Conservation (phyloP, 2,888 invertebrate species). For the Melitaea athalia region DNA sequence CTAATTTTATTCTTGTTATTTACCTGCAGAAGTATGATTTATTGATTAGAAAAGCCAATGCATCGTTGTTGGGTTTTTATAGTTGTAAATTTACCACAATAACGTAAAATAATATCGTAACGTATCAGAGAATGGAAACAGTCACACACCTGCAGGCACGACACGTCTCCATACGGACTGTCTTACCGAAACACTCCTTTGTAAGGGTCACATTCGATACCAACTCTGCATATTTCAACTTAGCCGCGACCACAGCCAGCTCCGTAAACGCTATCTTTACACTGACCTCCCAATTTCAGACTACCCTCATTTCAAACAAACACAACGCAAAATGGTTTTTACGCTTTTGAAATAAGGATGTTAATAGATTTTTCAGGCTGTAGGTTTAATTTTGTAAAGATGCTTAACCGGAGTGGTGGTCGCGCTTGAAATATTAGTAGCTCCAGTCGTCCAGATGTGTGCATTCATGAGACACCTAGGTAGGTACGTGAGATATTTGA, state of each 20-base stretch:
- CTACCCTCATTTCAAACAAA: slow-evolving; percentile 28
- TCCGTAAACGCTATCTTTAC: slow-evolving; percentile 75
- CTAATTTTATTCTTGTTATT: no score
- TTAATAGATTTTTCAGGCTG: not conserved
- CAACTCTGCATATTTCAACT: slow-evolving; percentile 78
- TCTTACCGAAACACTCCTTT: slow-evolving; percentile 69
- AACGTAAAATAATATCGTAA: slow-evolving; percentile 26
- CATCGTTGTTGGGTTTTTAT: no score
- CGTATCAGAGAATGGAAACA: slow-evolving; percentile 47
- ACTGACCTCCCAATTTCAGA: slow-evolving; percentile 52
- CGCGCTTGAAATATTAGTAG: slow-evolving; percentile 78
- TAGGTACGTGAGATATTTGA: slow-evolving; percentile 69
- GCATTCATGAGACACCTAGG: slow-evolving; percentile 64
- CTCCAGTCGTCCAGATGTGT: slow-evolving; percentile 64
- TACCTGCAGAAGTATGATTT: no score
- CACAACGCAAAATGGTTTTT: slow-evolving; percentile 42
- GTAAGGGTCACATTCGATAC: slow-evolving; percentile 74
- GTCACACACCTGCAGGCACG: slow-evolving; percentile 56
- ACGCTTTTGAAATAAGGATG: slow-evolving; percentile 37
- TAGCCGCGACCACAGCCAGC: slow-evolving; percentile 68
- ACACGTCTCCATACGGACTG: slow-evolving; percentile 67
- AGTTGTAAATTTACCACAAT: not conserved
- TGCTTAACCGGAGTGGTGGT: slow-evolving; percentile 67
- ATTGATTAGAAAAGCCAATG: no score
- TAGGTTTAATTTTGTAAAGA: slow-evolving; percentile 53